phyloP scores from a whole-genome alignment of 1,140 invertebrate genomes.

The Platorchestia sp. region DNA sequence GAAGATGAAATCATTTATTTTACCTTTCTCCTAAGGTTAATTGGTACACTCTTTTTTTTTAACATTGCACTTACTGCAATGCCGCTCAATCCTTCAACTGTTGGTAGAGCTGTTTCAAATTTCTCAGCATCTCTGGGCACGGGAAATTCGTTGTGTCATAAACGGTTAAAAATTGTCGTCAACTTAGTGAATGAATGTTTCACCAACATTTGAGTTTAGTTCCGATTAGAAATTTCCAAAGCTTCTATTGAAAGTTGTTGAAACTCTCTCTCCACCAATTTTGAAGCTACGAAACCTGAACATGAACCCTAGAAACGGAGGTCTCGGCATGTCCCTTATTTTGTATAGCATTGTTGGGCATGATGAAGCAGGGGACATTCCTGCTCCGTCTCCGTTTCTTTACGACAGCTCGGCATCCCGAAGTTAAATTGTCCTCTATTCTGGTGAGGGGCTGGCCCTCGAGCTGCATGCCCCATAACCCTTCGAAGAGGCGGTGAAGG shows the following conservation, averaged over 20 bases:
- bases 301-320: background rate
- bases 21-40: no score
- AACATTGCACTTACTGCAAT: no score
- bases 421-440: slow-evolving; percentile 10
- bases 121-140: background rate
- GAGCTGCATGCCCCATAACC: background rate
- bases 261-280: background rate
- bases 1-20: background rate
- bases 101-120: background rate
- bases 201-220: background rate
- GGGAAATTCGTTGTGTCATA: background rate
- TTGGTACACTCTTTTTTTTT: no score
- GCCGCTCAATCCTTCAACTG: background rate
- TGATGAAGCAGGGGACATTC: background rate
- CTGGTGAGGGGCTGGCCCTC: background rate
- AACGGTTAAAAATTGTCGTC: background rate
- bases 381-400: background rate
- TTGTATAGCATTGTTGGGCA: background rate
- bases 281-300: background rate
- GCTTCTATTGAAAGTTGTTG: background rate
- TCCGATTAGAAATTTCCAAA: background rate
- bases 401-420: background rate
- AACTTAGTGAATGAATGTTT: background rate
- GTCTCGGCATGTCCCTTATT: background rate
- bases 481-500: background rate